Percentiles rank a stretch among this genome's conserved stretches.
phyloP scores from a whole-genome alignment of 2,888 invertebrate species.

The Tachina grossa region DNA sequence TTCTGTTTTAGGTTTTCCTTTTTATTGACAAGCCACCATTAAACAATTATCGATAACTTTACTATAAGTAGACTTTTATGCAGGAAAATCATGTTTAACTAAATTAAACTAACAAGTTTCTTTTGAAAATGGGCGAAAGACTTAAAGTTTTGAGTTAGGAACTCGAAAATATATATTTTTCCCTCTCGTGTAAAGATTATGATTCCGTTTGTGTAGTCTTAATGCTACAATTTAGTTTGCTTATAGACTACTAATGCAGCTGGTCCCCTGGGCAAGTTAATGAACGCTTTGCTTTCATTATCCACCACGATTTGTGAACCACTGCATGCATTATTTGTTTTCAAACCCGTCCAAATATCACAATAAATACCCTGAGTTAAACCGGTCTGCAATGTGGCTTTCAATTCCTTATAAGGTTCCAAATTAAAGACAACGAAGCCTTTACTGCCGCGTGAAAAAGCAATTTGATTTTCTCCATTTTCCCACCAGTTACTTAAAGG shows the following conservation, averaged over 20 bases:
- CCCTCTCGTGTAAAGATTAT: no score
- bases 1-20: no score
- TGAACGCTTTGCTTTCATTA: constrained; percentile 70
- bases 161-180: no score
- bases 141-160: no score
- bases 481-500: constrained; percentile 89
- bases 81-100: no score
- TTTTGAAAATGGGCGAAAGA: background rate
- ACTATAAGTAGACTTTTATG: no score
- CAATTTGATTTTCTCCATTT: constrained; percentile 90
- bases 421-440: constrained; percentile 90
- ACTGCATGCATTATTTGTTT: constrained; percentile 73
- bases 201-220: background rate
- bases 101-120: no score
- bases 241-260: constrained; percentile 88
- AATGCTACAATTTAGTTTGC: constrained; percentile 73
- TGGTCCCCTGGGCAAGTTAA: constrained; percentile 81
- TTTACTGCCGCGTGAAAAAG: constrained; percentile 89
- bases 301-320: constrained; percentile 68
- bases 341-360: constrained; percentile 89
- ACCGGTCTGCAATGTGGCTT: constrained; percentile 85
- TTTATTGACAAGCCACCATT: no score
- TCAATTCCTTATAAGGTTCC: constrained; percentile 84
- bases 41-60: no score
- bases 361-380: constrained; percentile 91